A percentile compares a stretch with the other conserved stretches of the same genome.
Evolutionary conservation across 53 echinoderm and acorn worm species (phyloP).

Genomic region (Apostichopus leukothele): DNA sequence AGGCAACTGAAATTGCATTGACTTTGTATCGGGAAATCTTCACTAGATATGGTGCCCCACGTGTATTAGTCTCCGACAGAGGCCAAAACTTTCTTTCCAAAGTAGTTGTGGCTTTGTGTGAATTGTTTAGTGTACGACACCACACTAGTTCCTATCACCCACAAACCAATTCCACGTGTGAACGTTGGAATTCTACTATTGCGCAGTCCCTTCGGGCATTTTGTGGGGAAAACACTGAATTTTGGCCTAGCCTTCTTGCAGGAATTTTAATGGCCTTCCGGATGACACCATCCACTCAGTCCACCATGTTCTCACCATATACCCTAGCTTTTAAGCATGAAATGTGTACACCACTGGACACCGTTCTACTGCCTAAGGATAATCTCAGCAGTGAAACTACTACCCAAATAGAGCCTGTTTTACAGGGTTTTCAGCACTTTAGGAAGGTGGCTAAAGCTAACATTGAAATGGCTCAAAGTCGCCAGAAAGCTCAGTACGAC

Average conservation of each 20-base stretch:
- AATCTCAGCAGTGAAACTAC: neutral
- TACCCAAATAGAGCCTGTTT: conserved; percentile 30
- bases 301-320: conserved; percentile 53
- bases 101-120: conserved; percentile 51
- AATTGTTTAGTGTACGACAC: conserved; percentile 51
- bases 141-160: conserved; percentile 54
- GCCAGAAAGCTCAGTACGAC: conserved; percentile 57
- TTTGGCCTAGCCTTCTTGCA: conserved; percentile 52
- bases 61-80: conserved; percentile 50
- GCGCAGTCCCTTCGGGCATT: conserved; percentile 52
- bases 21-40: conserved; percentile 49
- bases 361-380: conserved; percentile 36
- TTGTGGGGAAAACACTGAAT: conserved; percentile 30
- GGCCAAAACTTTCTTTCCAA: conserved; percentile 51
- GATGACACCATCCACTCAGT: conserved; percentile 46
- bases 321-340: conserved; percentile 54
- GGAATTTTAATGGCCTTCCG: conserved; percentile 57
- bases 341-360: conserved; percentile 53
- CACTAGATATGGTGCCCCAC: conserved; percentile 54
- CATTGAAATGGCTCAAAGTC: conserved; percentile 9
- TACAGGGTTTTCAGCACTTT: conserved; percentile 41
- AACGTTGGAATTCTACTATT: conserved; percentile 60
- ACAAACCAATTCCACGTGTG: conserved; percentile 56
- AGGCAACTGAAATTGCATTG: conserved; percentile 50
- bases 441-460: conserved; percentile 49